Evolutionary conservation across 2,797 vertebrate species (phyloP).

Genomic region (Epinephelus awoara): DNA sequence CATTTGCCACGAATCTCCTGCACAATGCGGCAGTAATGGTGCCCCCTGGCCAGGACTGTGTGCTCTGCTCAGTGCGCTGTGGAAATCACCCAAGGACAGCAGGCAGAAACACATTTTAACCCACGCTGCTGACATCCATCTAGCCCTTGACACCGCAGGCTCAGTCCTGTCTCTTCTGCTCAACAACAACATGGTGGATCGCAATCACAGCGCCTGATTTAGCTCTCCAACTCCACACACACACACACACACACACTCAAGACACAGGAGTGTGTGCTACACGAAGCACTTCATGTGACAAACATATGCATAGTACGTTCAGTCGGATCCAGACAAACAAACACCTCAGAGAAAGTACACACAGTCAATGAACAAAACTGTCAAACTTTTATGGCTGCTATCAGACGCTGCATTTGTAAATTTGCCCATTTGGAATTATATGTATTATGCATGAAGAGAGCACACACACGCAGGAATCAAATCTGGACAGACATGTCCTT

Average conservation of each 20-base stretch:
- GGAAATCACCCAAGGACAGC: conserved; percentile 76
- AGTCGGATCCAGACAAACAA: neutral
- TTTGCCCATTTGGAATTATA: neutral
- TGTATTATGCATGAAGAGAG: conserved; percentile 12
- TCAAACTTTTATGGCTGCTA: neutral
- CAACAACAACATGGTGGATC: conserved; percentile 73
- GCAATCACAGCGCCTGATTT: conserved; percentile 47
- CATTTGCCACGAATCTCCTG: conserved; percentile 63
- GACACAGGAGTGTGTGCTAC: neutral
- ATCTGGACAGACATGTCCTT: neutral
- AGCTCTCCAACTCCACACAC: conserved; percentile 41
- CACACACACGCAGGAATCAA: neutral
- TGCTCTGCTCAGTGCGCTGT: conserved; percentile 65
- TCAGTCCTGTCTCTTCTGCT: conserved; percentile 75
- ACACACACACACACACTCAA: conserved; percentile 8
- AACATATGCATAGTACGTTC: neutral
- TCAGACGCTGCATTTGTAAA: neutral
- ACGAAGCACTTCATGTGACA: conserved; percentile 12
- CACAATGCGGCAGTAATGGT: conserved; percentile 68
- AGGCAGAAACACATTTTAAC: conserved; percentile 78
- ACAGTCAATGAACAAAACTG: neutral
- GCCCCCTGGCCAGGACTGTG: conserved; percentile 74
- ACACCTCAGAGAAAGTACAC: neutral
- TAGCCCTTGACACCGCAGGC: conserved; percentile 70
- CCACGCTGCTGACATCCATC: conserved; percentile 78